Evolutionary conservation across 2,888 invertebrate species (phyloP).

Genomic region (Anagyrus pseudococci): DNA sequence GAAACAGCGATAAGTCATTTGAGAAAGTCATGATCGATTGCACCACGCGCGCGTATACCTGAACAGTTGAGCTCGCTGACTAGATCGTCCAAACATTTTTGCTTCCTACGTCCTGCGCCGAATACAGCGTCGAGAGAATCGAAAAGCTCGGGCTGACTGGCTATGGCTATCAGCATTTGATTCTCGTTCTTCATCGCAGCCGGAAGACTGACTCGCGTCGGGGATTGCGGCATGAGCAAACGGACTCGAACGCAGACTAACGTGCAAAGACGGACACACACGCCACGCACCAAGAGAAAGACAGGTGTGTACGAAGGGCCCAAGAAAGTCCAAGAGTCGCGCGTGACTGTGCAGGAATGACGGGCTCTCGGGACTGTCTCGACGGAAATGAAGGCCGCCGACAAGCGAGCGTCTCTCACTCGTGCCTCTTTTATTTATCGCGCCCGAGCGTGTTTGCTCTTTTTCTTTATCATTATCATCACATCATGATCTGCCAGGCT

Average conservation of each 20-base stretch:
- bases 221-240: conserved; percentile 1
- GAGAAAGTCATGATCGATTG: neutral
- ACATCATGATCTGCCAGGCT: too few relatives aligned
- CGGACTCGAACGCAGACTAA: too few relatives aligned
- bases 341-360: conserved; percentile 8
- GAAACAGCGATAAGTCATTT: too few relatives aligned
- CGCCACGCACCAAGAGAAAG: too few relatives aligned
- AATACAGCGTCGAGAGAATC: neutral
- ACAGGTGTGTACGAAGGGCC: too few relatives aligned
- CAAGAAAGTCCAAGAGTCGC: too few relatives aligned
- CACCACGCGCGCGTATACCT: neutral
- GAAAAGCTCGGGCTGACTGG: neutral
- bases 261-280: neutral
- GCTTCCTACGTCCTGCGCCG: neutral
- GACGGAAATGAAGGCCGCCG: conserved; percentile 21
- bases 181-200: neutral
- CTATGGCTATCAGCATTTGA: neutral
- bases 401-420: conserved; percentile 26
- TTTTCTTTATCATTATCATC: neutral
- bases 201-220: neutral
- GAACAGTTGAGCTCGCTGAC: neutral
- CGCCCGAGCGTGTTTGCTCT: neutral
- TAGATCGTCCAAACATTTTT: neutral
- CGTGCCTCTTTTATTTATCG: conserved; percentile 24
- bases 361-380: neutral